These are phyloP conservation scores for Muntiacus muntjak DNA, from an alignment of 2,113 vertebrate species.

Conservation along the genomic window DNA sequence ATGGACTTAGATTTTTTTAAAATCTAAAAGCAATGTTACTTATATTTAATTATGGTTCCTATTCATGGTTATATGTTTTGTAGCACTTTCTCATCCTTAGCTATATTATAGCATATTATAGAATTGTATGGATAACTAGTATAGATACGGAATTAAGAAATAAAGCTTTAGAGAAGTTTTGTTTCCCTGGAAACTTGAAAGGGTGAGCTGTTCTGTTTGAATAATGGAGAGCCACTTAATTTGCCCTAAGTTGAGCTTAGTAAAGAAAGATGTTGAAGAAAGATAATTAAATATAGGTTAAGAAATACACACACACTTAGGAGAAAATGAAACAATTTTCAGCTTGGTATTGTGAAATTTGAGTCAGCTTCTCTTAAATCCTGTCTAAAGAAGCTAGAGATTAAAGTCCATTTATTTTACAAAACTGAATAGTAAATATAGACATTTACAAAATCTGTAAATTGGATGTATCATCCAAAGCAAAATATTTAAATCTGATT, in stretches of 20 bases:
- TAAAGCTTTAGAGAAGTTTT: background rate
- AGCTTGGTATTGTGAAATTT: background rate
- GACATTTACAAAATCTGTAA: background rate
- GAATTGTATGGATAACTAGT: background rate
- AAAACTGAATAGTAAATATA: background rate
- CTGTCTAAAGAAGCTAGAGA: background rate
- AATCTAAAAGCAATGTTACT: background rate
- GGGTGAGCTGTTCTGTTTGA: background rate
- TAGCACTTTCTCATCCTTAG: background rate
- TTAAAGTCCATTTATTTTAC: background rate
- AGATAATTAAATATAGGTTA: background rate
- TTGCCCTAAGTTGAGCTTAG: conserved; percentile 23
- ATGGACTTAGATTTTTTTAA: background rate
- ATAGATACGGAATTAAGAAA: background rate
- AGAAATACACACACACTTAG: background rate
- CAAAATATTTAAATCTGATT: conserved; percentile 17
- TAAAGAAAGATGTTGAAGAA: conserved; percentile 3
- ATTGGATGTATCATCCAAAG: conserved; percentile 8
- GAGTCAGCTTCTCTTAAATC: background rate
- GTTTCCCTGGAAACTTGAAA: conserved; percentile 4
- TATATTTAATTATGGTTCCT: conserved; percentile 2
- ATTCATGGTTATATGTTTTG: background rate
- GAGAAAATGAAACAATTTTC: conserved; percentile 22
- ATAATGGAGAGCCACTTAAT: conserved; percentile 2
- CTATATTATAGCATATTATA: background rate